Evolutionary conservation across 92 coral and sea anemone genomes (phyloP).

Genomic region (Muricea muricata): DNA sequence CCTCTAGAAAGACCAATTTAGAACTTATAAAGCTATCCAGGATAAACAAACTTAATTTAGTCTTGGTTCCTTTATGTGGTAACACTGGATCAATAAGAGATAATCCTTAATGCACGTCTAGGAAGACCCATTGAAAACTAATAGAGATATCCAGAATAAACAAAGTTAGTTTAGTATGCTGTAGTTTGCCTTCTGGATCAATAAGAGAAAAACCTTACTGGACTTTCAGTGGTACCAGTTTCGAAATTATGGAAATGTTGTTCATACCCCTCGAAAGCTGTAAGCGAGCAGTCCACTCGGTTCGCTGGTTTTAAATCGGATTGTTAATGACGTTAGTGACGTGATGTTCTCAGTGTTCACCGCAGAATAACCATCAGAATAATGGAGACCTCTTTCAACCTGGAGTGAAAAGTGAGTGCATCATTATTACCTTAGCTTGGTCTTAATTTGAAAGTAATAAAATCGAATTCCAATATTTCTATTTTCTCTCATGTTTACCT

Average conservation of each 20-base stretch:
- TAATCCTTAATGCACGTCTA: not conserved
- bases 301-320: constrained; percentile 80
- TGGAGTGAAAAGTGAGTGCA: too few species aligned
- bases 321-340: constrained; percentile 49
- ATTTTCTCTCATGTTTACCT: constrained; percentile 55
- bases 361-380: constrained; percentile 81
- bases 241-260: too few species aligned
- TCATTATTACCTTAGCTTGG: too few species aligned
- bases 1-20: too few species aligned
- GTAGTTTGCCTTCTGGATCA: not conserved
- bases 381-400: constrained; percentile 86
- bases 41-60: not conserved
- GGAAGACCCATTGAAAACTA: not conserved
- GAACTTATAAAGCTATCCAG: not conserved
- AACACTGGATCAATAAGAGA: not conserved
- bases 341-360: constrained; percentile 57
- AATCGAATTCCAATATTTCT: too few species aligned
- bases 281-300: constrained; percentile 85
- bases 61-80: not conserved
- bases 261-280: constrained; percentile 39
- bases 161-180: not conserved
- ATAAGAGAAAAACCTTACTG: not conserved
- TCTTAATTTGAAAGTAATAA: too few species aligned
- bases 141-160: not conserved
- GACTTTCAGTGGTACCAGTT: too few species aligned